phyloP scores from a whole-genome alignment of 2,797 vertebrate genomes.

The Myotis planiceps region DNA sequence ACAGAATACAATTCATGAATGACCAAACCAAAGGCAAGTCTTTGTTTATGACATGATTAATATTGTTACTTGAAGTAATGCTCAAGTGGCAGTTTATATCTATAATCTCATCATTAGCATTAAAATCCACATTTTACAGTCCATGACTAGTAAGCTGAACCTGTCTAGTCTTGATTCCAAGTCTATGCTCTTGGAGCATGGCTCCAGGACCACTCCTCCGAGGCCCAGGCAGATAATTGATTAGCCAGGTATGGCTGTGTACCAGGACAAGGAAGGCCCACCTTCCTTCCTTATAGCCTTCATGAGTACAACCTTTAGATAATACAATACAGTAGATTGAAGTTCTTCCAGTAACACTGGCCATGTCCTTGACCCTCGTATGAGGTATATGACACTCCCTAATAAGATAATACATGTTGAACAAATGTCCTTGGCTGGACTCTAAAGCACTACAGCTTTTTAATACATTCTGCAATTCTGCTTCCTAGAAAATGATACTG shows the following conservation, averaged over 20 bases:
- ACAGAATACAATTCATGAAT: background rate
- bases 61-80: background rate
- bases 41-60: background rate
- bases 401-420: background rate
- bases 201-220: background rate
- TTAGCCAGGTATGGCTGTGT: background rate
- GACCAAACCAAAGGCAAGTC: background rate
- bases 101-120: background rate
- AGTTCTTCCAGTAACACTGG: background rate
- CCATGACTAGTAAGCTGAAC: background rate
- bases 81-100: background rate
- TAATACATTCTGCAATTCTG: background rate
- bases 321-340: background rate
- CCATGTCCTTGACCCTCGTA: background rate
- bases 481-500: background rate
- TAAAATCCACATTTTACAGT: slow-evolving; percentile 3
- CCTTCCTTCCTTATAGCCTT: background rate
- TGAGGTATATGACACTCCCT: background rate
- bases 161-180: background rate
- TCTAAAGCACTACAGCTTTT: background rate
- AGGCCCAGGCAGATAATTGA: background rate
- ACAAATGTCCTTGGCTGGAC: background rate
- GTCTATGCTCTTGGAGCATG: background rate
- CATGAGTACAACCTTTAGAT: background rate
- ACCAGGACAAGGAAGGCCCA: background rate